These are phyloP conservation scores for Trichonephila clavata DNA, from an alignment of 1,140 invertebrate genomes.

Conservation along the genomic window DNA sequence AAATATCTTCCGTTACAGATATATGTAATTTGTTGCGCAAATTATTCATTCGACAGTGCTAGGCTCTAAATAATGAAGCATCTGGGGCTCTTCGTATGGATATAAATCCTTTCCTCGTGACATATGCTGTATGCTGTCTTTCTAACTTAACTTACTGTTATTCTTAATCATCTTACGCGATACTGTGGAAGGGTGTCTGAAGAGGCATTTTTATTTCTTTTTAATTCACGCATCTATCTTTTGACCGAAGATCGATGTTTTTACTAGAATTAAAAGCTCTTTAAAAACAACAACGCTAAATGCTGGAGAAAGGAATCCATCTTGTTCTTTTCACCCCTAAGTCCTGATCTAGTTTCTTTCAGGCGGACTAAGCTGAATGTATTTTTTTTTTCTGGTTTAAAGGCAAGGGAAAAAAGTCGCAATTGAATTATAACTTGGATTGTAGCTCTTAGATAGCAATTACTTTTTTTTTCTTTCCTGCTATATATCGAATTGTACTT, in stretches of 20 bases:
- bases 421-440: constrained; percentile 69
- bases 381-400: constrained; percentile 39
- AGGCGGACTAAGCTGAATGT: neutral
- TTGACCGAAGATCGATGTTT: constrained; percentile 3
- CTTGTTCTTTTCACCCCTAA: constrained; percentile 52
- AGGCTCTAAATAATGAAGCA: neutral
- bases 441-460: constrained; percentile 59
- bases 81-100: neutral
- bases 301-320: constrained; percentile 34
- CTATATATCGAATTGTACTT: constrained; percentile 26
- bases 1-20: neutral
- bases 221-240: constrained; percentile 16
- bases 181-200: neutral
- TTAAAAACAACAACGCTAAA: constrained; percentile 38
- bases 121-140: neutral
- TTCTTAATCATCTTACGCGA: neutral
- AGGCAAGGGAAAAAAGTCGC: neutral
- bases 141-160: neutral
- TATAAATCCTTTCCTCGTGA: neutral
- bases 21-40: neutral
- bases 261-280: constrained; percentile 38
- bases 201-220: constrained; percentile 13
- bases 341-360: constrained; percentile 40
- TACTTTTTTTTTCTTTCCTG: constrained; percentile 6
- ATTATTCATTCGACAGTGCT: neutral